Conservation (phyloP, 2,113 vertebrate genomes). For the Collichthys lucidus region DNA sequence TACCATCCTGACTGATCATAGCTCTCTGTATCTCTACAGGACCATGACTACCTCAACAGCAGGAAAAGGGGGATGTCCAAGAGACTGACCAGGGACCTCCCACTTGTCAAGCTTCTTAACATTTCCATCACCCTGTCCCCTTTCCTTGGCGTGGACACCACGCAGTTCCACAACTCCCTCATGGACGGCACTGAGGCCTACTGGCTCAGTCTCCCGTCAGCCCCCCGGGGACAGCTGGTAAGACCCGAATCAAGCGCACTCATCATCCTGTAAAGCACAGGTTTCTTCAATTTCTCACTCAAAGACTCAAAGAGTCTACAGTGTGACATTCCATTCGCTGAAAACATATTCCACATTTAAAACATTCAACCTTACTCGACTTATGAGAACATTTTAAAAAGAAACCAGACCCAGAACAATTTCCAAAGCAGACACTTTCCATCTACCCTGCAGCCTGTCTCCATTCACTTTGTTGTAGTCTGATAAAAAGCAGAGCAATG, state of each 20-base stretch:
- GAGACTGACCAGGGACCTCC: slow-evolving; percentile 82
- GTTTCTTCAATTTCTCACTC: slow-evolving; percentile 5
- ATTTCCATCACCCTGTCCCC: slow-evolving; percentile 90
- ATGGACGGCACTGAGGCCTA: slow-evolving; percentile 75
- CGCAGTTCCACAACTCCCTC: slow-evolving; percentile 87
- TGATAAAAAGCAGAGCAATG: slow-evolving; percentile 30
- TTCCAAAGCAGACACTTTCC: slow-evolving; percentile 14
- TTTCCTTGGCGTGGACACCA: slow-evolving; percentile 84
- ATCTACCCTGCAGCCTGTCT: slow-evolving; percentile 3
- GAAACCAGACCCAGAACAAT: slow-evolving; percentile 16
- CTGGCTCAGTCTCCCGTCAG: slow-evolving; percentile 88
- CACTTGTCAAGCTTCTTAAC: slow-evolving; percentile 83
- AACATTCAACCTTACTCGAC: slow-evolving; percentile 1
- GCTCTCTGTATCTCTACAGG: slow-evolving; percentile 55
- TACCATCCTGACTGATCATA: background rate
- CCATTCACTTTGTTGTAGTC: background rate
- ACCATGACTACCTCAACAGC: slow-evolving; percentile 78
- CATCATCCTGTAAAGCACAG: background rate
- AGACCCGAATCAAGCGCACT: slow-evolving; percentile 25
- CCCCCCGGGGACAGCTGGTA: slow-evolving; percentile 82
- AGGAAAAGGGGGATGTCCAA: slow-evolving; percentile 82
- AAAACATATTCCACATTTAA: slow-evolving; percentile 2
- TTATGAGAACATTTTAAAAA: slow-evolving; percentile 5
- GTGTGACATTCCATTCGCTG: background rate
- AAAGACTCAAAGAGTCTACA: background rate